These are phyloP conservation scores for Etheostoma perlongum DNA, from an alignment of 2,797 vertebrate genomes.

Conservation along the genomic window DNA sequence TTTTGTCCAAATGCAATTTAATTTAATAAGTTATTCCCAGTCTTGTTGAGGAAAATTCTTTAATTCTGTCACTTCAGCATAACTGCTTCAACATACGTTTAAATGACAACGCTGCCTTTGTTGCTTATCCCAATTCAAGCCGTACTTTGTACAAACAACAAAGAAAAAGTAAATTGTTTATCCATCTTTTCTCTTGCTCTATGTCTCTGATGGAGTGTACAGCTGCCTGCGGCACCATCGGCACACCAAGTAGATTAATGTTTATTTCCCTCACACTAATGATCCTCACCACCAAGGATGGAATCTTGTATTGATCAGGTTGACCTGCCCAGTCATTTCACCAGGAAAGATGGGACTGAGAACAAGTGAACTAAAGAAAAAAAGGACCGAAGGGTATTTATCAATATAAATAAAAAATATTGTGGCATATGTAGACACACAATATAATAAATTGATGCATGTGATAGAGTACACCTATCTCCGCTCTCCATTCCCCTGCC, in stretches of 20 bases:
- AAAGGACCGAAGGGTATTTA: not conserved
- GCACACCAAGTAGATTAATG: conserved; percentile 44
- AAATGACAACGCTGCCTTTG: not conserved
- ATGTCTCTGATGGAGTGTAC: conserved; percentile 14
- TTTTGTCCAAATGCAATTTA: not conserved
- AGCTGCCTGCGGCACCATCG: conserved; percentile 9
- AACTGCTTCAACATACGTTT: not conserved
- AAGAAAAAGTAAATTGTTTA: conserved; percentile 2
- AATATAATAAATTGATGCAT: not conserved
- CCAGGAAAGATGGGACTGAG: conserved; percentile 4
- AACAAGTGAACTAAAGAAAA: not conserved
- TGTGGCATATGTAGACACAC: not conserved
- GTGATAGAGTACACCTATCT: not conserved
- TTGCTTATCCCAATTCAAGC: not conserved
- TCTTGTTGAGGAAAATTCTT: not conserved
- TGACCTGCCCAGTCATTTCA: conserved; percentile 17
- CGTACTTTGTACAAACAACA: not conserved
- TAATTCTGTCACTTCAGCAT: not conserved
- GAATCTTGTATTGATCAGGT: conserved; percentile 50
- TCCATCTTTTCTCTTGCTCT: conserved; percentile 20
- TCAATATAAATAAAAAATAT: not conserved
- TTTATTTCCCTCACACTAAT: conserved; percentile 62
- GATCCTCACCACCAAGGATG: conserved; percentile 39
- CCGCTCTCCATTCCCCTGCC: not conserved
- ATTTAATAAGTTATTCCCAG: not conserved